These are phyloP conservation scores for Solenopsis invicta DNA, from an alignment of 1,140 invertebrate genomes.

Conservation along the genomic window DNA sequence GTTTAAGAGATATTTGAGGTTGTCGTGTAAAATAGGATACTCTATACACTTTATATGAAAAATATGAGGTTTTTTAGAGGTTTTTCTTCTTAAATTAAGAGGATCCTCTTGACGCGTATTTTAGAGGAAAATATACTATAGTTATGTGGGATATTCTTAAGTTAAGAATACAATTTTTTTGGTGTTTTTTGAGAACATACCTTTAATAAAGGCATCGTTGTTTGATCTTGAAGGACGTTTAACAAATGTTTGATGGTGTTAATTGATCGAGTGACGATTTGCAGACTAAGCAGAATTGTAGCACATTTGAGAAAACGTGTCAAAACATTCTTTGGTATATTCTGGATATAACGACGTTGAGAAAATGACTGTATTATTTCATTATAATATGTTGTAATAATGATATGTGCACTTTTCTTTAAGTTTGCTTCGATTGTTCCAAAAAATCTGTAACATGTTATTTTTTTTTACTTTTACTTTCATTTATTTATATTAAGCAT, in stretches of 20 bases:
- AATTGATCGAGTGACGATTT: slow-evolving; percentile 86
- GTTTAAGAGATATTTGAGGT: too few relatives aligned
- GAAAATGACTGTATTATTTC: slow-evolving; percentile 82
- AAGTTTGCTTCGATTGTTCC: slow-evolving; percentile 82
- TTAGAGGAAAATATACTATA: too few relatives aligned
- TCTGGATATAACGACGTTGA: slow-evolving; percentile 80
- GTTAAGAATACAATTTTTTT: too few relatives aligned
- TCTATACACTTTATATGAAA: too few relatives aligned
- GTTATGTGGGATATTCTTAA: too few relatives aligned
- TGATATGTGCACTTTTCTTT: slow-evolving; percentile 81
- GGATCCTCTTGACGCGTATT: too few relatives aligned
- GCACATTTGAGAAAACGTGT: slow-evolving; percentile 80
- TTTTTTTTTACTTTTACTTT: background rate
- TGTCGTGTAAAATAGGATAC: too few relatives aligned
- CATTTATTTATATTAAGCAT: background rate
- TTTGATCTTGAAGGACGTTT: slow-evolving; percentile 82
- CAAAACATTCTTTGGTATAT: slow-evolving; percentile 69
- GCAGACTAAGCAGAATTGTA: slow-evolving; percentile 86
- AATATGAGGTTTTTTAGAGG: too few relatives aligned
- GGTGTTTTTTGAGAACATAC: too few relatives aligned
- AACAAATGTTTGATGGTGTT: slow-evolving; percentile 87
- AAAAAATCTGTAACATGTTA: slow-evolving; percentile 76
- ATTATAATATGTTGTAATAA: slow-evolving; percentile 84
- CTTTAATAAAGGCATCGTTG: slow-evolving; percentile 86
- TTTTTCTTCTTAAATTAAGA: too few relatives aligned